phyloP scores from a whole-genome alignment of 2,113 vertebrate species.

The Stegastes partitus region DNA sequence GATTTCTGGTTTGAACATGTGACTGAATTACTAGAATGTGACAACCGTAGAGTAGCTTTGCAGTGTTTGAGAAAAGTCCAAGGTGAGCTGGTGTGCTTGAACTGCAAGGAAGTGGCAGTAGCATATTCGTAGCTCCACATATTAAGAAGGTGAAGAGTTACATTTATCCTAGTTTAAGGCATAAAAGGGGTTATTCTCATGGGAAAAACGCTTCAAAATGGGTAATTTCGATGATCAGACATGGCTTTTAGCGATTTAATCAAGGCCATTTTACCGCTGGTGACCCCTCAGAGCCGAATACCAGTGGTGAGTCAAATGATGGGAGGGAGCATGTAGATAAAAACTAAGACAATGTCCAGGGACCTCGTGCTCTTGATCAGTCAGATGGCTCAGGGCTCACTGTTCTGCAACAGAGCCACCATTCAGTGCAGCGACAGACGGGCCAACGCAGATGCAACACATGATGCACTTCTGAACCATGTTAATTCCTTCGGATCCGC shows the following conservation, averaged over 20 bases:
- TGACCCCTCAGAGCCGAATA: not conserved
- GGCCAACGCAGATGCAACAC: slow-evolving; percentile 27
- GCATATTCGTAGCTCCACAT: no score
- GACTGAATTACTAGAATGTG: no score
- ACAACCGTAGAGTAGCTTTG: no score
- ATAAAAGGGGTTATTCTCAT: not conserved
- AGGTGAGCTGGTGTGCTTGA: no score
- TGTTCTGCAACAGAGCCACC: slow-evolving; percentile 65
- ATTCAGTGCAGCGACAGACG: slow-evolving; percentile 56
- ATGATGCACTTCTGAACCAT: slow-evolving; percentile 41
- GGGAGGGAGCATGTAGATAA: slow-evolving; percentile 23
- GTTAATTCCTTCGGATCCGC: slow-evolving; percentile 29
- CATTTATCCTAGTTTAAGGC: no score
- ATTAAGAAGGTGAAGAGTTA: no score
- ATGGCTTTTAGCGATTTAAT: no score
- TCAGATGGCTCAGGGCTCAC: slow-evolving; percentile 49
- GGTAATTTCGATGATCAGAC: no score
- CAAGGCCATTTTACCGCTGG: not conserved
- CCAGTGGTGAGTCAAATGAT: slow-evolving; percentile 23
- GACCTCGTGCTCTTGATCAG: slow-evolving; percentile 68
- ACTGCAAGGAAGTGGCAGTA: no score
- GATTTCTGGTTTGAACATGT: no score
- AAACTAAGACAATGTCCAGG: slow-evolving; percentile 53
- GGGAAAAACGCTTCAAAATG: no score
- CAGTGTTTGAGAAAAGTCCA: no score